phyloP scores from a whole-genome alignment of 64 coral and sea anemone genomes.

The Montipora sp. region DNA sequence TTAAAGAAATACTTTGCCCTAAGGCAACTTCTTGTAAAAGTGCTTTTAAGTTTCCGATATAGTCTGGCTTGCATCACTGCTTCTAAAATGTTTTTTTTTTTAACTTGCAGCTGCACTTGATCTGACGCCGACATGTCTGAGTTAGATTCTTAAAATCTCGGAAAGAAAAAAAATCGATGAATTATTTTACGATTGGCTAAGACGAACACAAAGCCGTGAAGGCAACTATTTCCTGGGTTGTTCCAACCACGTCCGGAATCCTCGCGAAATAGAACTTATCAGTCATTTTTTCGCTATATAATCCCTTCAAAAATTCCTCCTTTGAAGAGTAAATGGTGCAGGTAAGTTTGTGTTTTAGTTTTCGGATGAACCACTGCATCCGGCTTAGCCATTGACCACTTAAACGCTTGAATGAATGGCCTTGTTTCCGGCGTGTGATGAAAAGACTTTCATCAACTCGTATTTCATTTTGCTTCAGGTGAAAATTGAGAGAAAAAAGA shows the following conservation, averaged over 20 bases:
- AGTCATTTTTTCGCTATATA: not conserved
- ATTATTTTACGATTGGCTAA: not conserved
- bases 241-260: not conserved
- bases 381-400: not conserved
- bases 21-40: not conserved
- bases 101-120: not conserved
- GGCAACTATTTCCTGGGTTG: not conserved
- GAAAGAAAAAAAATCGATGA: not conserved
- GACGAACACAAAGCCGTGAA: not conserved
- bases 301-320: not conserved
- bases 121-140: constrained; percentile 12
- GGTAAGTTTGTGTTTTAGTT: not conserved
- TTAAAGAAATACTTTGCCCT: constrained; percentile 9
- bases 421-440: not conserved
- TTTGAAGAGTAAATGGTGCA: not conserved
- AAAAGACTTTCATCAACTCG: not conserved
- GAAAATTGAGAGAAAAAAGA: too few relatives aligned
- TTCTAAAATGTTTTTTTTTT: not conserved
- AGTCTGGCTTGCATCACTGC: not conserved
- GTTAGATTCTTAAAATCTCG: not conserved
- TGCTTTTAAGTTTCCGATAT: constrained; percentile 47
- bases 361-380: not conserved
- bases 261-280: not conserved
- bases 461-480: not conserved
- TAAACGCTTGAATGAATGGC: not conserved